These are phyloP conservation scores for Clostera curtula DNA, from an alignment of 2,888 invertebrate genomes.

Conservation along the genomic window DNA sequence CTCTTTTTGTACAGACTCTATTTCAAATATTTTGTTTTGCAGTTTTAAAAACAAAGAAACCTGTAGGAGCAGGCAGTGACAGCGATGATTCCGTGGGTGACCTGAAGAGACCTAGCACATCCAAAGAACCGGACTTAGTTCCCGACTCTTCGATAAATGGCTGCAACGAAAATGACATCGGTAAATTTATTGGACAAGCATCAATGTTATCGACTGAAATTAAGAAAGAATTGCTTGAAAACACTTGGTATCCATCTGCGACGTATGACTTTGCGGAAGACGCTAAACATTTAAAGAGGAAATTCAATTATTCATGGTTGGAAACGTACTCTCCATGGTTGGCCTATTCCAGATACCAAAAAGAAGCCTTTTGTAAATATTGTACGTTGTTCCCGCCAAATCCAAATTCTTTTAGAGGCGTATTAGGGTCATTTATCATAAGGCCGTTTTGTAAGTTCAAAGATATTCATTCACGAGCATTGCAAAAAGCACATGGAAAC, in stretches of 20 bases:
- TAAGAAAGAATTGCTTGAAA: constrained; percentile 2
- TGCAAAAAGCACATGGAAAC: constrained; percentile 13
- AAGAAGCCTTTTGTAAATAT: constrained; percentile 11
- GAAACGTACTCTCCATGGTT: constrained; percentile 9
- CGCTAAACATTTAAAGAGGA: constrained; percentile 7
- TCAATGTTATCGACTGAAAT: constrained; percentile 2
- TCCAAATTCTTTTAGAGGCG: constrained; percentile 6
- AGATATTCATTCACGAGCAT: constrained; percentile 16
- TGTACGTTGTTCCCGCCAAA: constrained; percentile 10
- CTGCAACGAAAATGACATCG: constrained; percentile 5
- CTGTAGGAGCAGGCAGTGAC: too few relatives aligned
- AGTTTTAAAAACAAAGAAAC: too few relatives aligned
- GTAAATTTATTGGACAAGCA: constrained; percentile 4
- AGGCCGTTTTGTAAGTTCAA: constrained; percentile 16
- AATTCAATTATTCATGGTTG: constrained; percentile 9
- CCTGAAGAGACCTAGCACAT: too few relatives aligned
- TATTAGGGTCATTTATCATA: constrained; percentile 14
- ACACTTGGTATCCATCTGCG: constrained; percentile 2
- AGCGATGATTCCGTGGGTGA: too few relatives aligned
- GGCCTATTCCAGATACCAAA: constrained; percentile 7
- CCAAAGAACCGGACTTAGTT: too few relatives aligned
- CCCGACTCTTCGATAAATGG: too few relatives aligned
- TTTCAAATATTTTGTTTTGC: too few relatives aligned
- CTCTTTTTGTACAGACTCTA: too few relatives aligned
- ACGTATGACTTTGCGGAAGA: constrained; percentile 6